phyloP scores from a whole-genome alignment of 2,797 vertebrate species.

The Pogoniulus pusillus region DNA sequence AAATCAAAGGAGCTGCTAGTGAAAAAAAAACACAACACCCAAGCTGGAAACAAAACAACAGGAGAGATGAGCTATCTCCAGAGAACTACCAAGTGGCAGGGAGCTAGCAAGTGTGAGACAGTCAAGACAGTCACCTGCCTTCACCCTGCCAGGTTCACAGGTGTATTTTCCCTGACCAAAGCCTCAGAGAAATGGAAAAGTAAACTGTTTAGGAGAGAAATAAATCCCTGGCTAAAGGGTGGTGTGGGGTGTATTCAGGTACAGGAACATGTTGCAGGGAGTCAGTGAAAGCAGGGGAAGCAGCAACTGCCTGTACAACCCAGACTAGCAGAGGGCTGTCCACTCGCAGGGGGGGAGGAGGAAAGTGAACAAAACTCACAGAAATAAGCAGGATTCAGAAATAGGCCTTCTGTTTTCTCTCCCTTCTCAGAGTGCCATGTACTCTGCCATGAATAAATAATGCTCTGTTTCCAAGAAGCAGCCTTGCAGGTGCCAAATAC shows the following conservation, averaged over 20 bases:
- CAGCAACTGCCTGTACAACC: background rate
- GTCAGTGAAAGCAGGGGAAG: background rate
- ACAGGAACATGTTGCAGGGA: background rate
- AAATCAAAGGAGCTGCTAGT: constrained; percentile 26
- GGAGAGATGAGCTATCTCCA: background rate
- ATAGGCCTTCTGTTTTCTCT: background rate
- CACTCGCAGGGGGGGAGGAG: background rate
- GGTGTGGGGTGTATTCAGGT: background rate
- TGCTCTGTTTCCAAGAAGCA: constrained; percentile 6
- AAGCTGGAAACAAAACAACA: background rate
- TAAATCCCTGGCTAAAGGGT: background rate
- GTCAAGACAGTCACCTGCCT: background rate
- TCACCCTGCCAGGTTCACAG: background rate
- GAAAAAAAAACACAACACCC: background rate
- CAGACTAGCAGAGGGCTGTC: background rate
- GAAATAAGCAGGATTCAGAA: constrained; percentile 17
- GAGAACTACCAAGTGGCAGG: background rate
- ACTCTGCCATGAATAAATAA: constrained; percentile 50
- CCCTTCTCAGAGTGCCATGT: background rate
- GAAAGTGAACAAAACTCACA: constrained; percentile 4
- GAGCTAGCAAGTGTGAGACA: background rate
- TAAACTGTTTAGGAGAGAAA: background rate
- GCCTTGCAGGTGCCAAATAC: background rate
- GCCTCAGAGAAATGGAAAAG: background rate
- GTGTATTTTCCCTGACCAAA: constrained; percentile 3